Evolutionary conservation across 2,113 vertebrate genomes (phyloP).

Genomic region (Phyllostomus hastatus): DNA sequence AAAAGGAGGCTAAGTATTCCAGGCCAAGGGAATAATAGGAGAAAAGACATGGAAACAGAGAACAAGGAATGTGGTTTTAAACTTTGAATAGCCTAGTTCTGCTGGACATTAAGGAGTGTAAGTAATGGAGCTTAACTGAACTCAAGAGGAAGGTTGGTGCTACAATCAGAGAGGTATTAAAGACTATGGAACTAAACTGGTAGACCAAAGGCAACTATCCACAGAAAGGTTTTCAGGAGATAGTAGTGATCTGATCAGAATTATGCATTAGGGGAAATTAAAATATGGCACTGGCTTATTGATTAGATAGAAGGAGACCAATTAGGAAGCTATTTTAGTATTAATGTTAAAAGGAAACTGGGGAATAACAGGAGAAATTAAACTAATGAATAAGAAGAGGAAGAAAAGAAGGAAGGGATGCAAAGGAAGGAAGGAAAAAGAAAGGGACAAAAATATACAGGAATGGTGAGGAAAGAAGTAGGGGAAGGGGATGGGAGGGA

Average conservation of each 20-base stretch:
- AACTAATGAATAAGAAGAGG: neutral
- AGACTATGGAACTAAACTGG: neutral
- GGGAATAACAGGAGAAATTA: neutral
- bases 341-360: neutral
- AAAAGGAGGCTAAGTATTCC: neutral
- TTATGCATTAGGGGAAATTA: neutral
- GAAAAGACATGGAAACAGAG: neutral
- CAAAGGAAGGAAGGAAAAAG: neutral
- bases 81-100: neutral
- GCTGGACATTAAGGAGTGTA: neutral
- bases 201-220: neutral
- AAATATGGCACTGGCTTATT: neutral
- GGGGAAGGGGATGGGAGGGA: neutral
- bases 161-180: neutral
- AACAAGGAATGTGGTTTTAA: neutral
- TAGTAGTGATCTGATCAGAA: neutral
- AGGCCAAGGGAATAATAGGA: neutral
- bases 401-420: neutral
- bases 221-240: neutral
- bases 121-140: neutral
- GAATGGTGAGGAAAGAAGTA: neutral
- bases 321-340: neutral
- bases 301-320: neutral
- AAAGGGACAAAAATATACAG: neutral
- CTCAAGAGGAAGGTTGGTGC: neutral